Conservation (phyloP, 2,888 invertebrate species). For the Drosophila lacicola region DNA sequence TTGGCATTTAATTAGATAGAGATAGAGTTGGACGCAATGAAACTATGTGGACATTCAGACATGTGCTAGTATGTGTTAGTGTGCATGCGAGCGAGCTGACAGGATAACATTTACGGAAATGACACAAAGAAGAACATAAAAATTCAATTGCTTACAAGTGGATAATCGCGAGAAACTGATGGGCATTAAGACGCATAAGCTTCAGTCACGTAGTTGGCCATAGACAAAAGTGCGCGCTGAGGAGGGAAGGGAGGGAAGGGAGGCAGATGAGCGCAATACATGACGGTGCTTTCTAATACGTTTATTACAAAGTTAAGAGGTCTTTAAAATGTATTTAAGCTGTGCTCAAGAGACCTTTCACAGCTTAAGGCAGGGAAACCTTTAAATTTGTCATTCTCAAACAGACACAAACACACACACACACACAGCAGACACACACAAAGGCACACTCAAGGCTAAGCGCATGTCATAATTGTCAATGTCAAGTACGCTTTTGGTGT, state of each 20-base stretch:
- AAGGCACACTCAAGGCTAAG: slow-evolving; percentile 26
- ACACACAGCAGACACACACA: background rate
- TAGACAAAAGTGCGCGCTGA: background rate
- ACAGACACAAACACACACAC: background rate
- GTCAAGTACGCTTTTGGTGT: slow-evolving; percentile 47
- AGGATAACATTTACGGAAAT: background rate
- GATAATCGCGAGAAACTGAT: background rate
- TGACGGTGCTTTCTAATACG: slow-evolving; percentile 13
- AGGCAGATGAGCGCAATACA: background rate
- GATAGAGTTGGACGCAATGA: background rate
- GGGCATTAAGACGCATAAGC: background rate
- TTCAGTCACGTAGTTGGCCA: slow-evolving; percentile 24
- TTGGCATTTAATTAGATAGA: no score
- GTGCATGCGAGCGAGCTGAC: background rate
- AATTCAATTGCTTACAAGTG: slow-evolving; percentile 11
- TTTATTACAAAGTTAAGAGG: slow-evolving; percentile 33
- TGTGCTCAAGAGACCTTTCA: slow-evolving; percentile 21
- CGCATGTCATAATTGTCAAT: slow-evolving; percentile 71
- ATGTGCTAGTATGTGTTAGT: background rate
- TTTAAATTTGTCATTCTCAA: slow-evolving; percentile 23
- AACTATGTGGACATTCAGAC: background rate
- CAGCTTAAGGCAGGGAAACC: slow-evolving; percentile 12
- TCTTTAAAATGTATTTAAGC: slow-evolving; percentile 36
- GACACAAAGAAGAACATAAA: background rate
- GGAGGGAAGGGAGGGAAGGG: background rate